Conservation (phyloP, 2,888 invertebrate species). For the Apamea anceps region DNA sequence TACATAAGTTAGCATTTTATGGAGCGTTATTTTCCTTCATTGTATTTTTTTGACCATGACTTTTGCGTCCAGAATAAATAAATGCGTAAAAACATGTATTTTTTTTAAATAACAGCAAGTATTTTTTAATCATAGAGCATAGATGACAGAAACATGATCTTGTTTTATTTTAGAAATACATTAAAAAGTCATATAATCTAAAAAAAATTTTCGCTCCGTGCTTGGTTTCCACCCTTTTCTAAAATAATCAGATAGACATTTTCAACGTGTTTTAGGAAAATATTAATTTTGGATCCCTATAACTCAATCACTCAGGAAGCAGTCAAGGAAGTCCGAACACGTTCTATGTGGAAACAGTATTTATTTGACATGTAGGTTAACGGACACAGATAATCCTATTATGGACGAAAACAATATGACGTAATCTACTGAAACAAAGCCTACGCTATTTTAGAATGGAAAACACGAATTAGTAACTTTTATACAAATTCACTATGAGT, state of each 20-base stretch:
- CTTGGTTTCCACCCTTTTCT: not conserved
- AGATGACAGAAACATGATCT: not conserved
- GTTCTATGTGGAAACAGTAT: not conserved
- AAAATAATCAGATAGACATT: too few relatives aligned
- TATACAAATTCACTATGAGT: conserved; percentile 7
- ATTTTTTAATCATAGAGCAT: not conserved
- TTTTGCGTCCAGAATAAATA: not conserved
- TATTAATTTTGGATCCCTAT: not conserved
- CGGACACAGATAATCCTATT: conserved; percentile 46
- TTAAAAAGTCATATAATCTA: not conserved
- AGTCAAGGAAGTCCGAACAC: not conserved
- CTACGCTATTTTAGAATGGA: conserved; percentile 7
- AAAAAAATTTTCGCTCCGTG: not conserved
- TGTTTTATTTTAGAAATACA: not conserved
- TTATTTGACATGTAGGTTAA: conserved; percentile 12
- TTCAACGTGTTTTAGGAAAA: not conserved
- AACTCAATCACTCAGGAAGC: too few relatives aligned
- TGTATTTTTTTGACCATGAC: not conserved
- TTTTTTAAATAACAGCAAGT: too few relatives aligned
- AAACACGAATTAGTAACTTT: conserved; percentile 26
- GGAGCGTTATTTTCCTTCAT: not conserved
- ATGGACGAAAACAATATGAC: conserved; percentile 24
- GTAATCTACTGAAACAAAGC: conserved; percentile 27
- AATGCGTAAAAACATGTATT: not conserved
- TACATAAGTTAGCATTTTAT: conserved; percentile 14